Evolutionary conservation across 2,113 vertebrate species (phyloP).

Genomic region (Scalopus aquaticus): DNA sequence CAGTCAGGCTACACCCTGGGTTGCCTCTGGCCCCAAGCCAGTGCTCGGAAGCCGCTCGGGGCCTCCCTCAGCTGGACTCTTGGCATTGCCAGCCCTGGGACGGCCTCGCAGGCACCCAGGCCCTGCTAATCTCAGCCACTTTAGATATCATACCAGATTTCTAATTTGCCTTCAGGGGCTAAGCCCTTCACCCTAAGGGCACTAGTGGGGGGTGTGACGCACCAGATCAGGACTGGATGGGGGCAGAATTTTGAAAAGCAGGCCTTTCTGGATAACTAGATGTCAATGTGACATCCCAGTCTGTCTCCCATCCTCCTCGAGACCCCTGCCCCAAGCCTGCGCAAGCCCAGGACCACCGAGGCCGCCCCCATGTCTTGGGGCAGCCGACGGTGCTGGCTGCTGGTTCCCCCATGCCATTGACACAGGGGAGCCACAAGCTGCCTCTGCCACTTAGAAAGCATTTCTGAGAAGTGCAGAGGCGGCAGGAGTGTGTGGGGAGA

Average conservation of each 20-base stretch:
- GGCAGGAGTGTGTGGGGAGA: fast-evolving
- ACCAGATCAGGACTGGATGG: no score
- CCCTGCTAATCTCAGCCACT: background rate
- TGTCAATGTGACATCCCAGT: background rate
- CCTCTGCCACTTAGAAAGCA: background rate
- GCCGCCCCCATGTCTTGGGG: background rate
- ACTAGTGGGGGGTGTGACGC: no score
- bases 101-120: background rate
- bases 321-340: background rate
- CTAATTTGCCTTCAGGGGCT: background rate
- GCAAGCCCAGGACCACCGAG: background rate
- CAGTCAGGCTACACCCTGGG: background rate
- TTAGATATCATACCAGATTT: background rate
- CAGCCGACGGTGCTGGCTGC: fast-evolving
- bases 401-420: background rate
- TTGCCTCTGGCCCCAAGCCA: background rate
- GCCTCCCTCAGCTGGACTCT: background rate
- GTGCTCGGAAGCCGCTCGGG: background rate
- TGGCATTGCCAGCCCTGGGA: background rate
- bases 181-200: background rate
- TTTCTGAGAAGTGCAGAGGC: background rate
- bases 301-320: background rate
- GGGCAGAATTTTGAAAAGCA: background rate
- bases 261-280: fast-evolving
- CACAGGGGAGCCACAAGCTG: background rate